phyloP scores from a whole-genome alignment of 2,888 invertebrate species.

The Spilarctia lutea region DNA sequence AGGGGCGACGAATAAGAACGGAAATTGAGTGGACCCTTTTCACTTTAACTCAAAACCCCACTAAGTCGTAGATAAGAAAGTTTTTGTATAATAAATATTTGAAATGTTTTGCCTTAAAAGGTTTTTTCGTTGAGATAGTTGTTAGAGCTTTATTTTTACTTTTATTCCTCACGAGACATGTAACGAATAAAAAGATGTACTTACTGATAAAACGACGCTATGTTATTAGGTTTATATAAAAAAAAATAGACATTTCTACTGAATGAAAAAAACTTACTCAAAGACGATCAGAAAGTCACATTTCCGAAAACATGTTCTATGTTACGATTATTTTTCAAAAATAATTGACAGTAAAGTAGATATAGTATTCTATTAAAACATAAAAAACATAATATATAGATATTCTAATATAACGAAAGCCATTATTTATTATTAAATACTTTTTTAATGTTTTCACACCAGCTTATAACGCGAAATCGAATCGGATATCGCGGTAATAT shows the following conservation, averaged over 20 bases:
- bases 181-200: neutral
- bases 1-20: constrained; percentile 53
- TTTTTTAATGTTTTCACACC: no score
- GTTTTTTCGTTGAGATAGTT: constrained; percentile 8
- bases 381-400: no score
- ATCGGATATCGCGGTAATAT: no score
- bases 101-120: constrained; percentile 27
- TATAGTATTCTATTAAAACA: neutral
- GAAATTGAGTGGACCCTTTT: constrained; percentile 75
- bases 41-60: constrained; percentile 54
- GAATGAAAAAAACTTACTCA: neutral
- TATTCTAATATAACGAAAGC: no score
- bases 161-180: neutral
- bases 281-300: neutral
- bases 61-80: constrained; percentile 43
- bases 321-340: neutral
- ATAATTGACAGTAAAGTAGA: neutral
- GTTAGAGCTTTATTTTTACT: neutral
- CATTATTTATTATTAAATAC: no score
- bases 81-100: constrained; percentile 41
- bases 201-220: neutral
- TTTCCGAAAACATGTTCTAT: neutral
- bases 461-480: no score
- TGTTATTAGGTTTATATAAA: neutral
- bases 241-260: neutral